Conservation (phyloP, 2,888 invertebrate genomes). For the Ichneumoninae sp. region DNA sequence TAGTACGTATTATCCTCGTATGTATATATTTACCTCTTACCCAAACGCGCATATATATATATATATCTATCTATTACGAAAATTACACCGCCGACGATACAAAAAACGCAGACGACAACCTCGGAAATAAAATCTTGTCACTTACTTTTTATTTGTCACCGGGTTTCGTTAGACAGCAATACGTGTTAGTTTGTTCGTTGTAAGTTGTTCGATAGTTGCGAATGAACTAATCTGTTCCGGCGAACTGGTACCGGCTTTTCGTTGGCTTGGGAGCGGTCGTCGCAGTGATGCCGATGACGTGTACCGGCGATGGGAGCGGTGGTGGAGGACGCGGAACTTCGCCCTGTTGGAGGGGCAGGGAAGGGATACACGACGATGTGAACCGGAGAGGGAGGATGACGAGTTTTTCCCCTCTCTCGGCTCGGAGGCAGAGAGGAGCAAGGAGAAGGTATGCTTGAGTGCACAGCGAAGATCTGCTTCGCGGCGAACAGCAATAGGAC, state of each 20-base stretch:
- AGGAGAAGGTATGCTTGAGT: background rate
- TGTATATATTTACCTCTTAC: background rate
- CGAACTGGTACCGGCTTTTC: constrained; percentile 58
- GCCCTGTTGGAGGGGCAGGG: constrained; percentile 7
- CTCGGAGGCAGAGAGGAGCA: background rate
- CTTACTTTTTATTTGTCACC: constrained; percentile 46
- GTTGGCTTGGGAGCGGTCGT: constrained; percentile 47
- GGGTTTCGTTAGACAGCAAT: constrained; percentile 40
- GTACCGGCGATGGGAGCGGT: constrained; percentile 18
- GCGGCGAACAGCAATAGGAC: no score
- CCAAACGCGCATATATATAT: background rate
- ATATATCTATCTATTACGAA: background rate
- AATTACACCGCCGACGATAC: background rate
- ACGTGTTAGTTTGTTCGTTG: constrained; percentile 19
- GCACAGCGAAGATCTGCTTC: background rate
- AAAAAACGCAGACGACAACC: background rate
- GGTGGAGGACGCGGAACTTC: constrained; percentile 41
- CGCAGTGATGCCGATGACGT: constrained; percentile 41
- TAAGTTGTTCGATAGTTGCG: constrained; percentile 32
- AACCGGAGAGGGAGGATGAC: constrained; percentile 22
- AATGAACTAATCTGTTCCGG: constrained; percentile 40
- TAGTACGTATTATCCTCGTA: constrained; percentile 7
- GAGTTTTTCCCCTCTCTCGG: background rate
- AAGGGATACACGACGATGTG: background rate
- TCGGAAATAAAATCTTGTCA: background rate